A percentile compares a stretch with the other conserved stretches of the same genome.
Conservation (phyloP, 2,797 vertebrate genomes). For the Novumbra hubbsi region DNA sequence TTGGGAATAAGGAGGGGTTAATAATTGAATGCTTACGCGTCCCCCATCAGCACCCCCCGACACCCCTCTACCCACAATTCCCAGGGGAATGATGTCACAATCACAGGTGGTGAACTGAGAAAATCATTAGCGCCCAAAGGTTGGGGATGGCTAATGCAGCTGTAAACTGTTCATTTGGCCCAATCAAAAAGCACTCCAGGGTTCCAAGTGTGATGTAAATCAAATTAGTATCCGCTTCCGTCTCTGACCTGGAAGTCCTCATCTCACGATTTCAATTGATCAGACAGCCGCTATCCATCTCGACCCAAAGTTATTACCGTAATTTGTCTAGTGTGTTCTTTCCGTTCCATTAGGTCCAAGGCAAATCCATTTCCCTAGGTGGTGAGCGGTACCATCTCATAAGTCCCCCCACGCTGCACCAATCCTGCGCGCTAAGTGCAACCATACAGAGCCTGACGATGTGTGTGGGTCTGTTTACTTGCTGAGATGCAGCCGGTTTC, state of each 20-base stretch:
- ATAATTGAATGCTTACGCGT: background rate
- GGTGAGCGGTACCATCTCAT: background rate
- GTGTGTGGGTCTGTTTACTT: background rate
- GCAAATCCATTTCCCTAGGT: background rate
- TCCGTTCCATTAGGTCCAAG: background rate
- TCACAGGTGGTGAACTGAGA: background rate
- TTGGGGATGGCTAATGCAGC: background rate
- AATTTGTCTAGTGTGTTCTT: background rate
- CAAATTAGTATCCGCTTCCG: background rate
- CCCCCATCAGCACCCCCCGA: background rate
- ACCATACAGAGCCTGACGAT: background rate
- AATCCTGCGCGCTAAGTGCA: background rate
- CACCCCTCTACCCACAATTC: background rate
- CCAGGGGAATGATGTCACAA: background rate
- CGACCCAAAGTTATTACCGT: background rate
- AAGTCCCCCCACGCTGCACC: no score
- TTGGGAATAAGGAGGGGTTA: background rate
- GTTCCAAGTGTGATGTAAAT: constrained; percentile 6
- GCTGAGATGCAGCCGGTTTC: no score
- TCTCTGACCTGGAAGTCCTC: background rate
- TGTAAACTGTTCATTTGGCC: background rate
- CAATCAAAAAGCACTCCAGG: background rate
- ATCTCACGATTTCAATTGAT: background rate
- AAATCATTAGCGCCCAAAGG: background rate
- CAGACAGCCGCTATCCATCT: background rate